phyloP scores from a whole-genome alignment of 2,888 invertebrate species.

The Lasioglossum pauxillum region DNA sequence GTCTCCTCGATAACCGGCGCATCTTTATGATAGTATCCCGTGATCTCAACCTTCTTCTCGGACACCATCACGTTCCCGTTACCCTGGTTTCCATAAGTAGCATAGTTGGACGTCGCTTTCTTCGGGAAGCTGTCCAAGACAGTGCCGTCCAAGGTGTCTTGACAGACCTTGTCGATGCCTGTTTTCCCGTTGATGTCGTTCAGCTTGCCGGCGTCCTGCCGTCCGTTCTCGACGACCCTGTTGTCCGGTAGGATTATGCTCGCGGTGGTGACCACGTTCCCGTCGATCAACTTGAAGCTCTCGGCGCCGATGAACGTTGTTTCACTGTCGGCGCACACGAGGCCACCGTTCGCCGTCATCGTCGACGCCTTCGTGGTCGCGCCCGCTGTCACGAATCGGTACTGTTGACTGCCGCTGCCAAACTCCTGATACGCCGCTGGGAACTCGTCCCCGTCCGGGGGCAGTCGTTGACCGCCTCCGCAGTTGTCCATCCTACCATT shows the following conservation, averaged over 20 bases:
- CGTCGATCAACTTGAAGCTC: conserved; percentile 65
- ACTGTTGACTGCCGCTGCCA: conserved; percentile 80
- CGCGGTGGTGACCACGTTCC: conserved; percentile 58
- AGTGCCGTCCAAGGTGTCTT: conserved; percentile 43
- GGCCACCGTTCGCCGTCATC: conserved; percentile 54
- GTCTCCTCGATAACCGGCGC: conserved; percentile 40
- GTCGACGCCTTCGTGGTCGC: conserved; percentile 61
- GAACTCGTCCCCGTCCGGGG: conserved; percentile 93
- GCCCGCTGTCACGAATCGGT: conserved; percentile 63
- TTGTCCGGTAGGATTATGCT: conserved; percentile 55
- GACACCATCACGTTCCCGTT: conserved; percentile 64
- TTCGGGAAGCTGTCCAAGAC: conserved; percentile 51
- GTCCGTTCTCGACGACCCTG: conserved; percentile 54
- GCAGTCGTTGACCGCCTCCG: conserved; percentile 89
- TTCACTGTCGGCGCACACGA: conserved; percentile 59
- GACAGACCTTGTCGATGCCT: conserved; percentile 44
- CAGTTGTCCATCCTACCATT: conserved; percentile 85
- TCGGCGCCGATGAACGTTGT: conserved; percentile 65
- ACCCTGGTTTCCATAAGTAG: conserved; percentile 53
- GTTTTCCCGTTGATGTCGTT: conserved; percentile 57
- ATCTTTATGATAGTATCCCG: conserved; percentile 74
- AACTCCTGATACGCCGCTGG: conserved; percentile 89
- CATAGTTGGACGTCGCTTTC: conserved; percentile 53
- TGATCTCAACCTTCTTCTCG: conserved; percentile 79
- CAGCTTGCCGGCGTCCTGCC: conserved; percentile 56